Percentiles rank a stretch among this genome's conserved stretches.
These are phyloP conservation scores for Galemys pyrenaicus DNA, from an alignment of 2,113 vertebrate species.

Conservation along the genomic window DNA sequence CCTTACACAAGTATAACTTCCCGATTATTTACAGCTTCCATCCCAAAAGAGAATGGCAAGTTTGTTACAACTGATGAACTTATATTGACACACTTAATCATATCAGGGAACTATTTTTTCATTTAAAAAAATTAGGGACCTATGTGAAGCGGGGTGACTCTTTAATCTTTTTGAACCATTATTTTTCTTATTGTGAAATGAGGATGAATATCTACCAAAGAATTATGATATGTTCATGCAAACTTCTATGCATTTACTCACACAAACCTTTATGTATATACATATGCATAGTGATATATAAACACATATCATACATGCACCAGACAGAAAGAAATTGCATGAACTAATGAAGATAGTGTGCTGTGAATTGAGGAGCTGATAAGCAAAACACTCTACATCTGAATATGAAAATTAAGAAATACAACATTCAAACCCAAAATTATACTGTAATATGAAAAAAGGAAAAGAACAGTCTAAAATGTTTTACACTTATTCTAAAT, in stretches of 20 bases:
- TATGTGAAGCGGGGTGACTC: neutral
- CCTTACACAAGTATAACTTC: neutral
- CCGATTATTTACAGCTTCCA: neutral
- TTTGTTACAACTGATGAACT: neutral
- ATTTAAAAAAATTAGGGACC: neutral
- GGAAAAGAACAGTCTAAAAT: conserved; percentile 13
- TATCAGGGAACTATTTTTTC: neutral
- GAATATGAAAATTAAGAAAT: neutral
- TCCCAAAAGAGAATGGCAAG: neutral
- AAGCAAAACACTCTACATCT: neutral
- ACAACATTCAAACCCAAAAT: neutral
- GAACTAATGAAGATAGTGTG: neutral
- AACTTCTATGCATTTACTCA: no score
- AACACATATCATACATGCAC: neutral
- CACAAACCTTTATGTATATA: no score
- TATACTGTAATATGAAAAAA: neutral
- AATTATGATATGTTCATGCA: neutral
- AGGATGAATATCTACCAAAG: neutral
- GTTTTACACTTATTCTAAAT: conserved; percentile 64
- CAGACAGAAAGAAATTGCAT: neutral
- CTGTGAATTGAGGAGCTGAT: neutral
- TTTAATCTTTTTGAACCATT: neutral
- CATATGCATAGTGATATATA: neutral
- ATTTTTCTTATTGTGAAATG: neutral
- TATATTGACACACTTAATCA: neutral